Conservation (phyloP, 2,888 invertebrate species). For the Diarsia rubi region DNA sequence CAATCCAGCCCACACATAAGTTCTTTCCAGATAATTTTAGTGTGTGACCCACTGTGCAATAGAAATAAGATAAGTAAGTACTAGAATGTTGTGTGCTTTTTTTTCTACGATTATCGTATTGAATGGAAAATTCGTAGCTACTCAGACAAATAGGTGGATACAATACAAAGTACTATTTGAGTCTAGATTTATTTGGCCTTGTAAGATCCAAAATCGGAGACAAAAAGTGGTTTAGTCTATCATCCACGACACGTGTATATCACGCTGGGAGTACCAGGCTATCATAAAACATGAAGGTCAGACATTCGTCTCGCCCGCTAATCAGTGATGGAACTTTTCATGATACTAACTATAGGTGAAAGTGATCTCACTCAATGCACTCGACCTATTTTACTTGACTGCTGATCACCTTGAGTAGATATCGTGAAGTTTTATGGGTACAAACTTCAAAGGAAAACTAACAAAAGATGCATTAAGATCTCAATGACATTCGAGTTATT, state of each 20-base stretch:
- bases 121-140: background rate
- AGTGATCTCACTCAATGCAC: constrained; percentile 56
- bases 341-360: constrained; percentile 22
- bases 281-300: constrained; percentile 50
- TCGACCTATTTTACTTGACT: constrained; percentile 40
- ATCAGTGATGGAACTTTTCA: constrained; percentile 36
- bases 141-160: background rate
- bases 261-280: constrained; percentile 48
- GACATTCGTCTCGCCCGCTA: constrained; percentile 45
- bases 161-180: constrained; percentile 7
- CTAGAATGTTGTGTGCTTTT: background rate
- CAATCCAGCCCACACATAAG: constrained; percentile 56
- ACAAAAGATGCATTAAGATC: constrained; percentile 61
- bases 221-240: constrained; percentile 24
- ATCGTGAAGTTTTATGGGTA: constrained; percentile 49
- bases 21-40: constrained; percentile 32
- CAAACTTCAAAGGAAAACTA: constrained; percentile 46
- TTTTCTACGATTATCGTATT: background rate
- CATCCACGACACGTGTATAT: constrained; percentile 43
- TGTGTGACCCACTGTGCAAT: constrained; percentile 26
- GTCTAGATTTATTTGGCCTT: constrained; percentile 39
- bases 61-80: background rate
- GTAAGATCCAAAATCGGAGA: constrained; percentile 20
- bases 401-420: constrained; percentile 46
- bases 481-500: constrained; percentile 55